Evolutionary conservation across 1,140 invertebrate genomes (phyloP).

Genomic region (Mesaphorura yosii): DNA sequence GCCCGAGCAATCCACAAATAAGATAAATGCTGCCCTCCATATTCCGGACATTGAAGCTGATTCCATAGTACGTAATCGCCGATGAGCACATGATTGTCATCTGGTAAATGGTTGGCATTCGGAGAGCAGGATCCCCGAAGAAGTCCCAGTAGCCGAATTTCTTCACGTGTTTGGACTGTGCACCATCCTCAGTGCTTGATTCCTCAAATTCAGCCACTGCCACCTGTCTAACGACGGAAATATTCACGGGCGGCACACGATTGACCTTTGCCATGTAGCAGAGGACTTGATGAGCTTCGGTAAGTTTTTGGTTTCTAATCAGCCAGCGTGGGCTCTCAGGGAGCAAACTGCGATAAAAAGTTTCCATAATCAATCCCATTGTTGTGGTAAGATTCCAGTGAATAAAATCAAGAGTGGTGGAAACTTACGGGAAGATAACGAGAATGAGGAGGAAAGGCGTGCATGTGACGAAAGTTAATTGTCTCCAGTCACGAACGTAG

Average conservation of each 20-base stretch:
- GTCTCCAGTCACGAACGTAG: constrained; percentile 11
- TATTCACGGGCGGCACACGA: constrained; percentile 1
- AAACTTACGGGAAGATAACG: constrained; percentile 10
- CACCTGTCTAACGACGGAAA: constrained; percentile 5
- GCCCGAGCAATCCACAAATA: constrained; percentile 17
- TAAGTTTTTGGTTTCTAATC: constrained; percentile 17
- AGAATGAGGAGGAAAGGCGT: constrained; percentile 6
- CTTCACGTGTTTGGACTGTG: background rate
- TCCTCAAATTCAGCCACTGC: constrained; percentile 9
- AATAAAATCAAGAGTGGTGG: background rate
- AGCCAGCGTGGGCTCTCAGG: constrained; percentile 29
- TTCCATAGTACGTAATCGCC: constrained; percentile 20
- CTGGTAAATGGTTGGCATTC: constrained; percentile 9
- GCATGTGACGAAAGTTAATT: constrained; percentile 1
- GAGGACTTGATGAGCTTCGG: constrained; percentile 21
- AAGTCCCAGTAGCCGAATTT: constrained; percentile 22
- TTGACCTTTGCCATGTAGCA: constrained; percentile 22
- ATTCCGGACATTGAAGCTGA: constrained; percentile 28
- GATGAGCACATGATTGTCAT: constrained; percentile 16
- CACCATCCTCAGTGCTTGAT: background rate
- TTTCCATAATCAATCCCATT: too few relatives aligned
- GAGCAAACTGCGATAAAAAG: constrained; percentile 16
- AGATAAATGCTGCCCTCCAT: constrained; percentile 18
- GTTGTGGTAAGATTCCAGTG: too few relatives aligned
- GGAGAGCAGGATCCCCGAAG: constrained; percentile 9